phyloP scores from a whole-genome alignment of 2,113 vertebrate species.

The Paracanthobrama guichenoti region DNA sequence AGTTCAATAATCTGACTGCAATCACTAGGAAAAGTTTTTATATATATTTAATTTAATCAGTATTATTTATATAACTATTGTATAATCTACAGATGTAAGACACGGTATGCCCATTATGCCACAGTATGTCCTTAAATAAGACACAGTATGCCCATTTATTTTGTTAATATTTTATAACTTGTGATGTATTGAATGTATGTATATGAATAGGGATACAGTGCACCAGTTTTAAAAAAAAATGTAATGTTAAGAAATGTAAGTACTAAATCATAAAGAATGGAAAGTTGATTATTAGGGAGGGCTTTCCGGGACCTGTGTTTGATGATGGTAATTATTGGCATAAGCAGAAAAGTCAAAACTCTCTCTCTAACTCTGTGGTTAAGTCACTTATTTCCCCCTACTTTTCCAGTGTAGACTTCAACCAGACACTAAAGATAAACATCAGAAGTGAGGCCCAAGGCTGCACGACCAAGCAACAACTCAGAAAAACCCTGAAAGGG shows the following conservation, averaged over 20 bases:
- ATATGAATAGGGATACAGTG: too few species aligned
- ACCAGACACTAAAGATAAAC: conserved; percentile 32
- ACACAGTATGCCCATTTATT: background rate
- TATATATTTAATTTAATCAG: background rate
- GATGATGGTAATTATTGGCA: conserved; percentile 14
- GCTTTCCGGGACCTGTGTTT: background rate
- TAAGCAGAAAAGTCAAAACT: conserved; percentile 9
- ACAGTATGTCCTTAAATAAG: too few species aligned
- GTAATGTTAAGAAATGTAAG: background rate
- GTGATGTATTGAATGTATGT: background rate
- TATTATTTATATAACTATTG: background rate
- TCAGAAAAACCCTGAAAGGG: background rate
- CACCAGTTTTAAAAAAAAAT: too few species aligned
- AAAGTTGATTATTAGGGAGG: background rate
- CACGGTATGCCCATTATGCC: background rate
- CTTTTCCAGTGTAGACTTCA: background rate
- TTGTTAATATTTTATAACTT: background rate
- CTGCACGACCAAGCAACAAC: conserved; percentile 9
- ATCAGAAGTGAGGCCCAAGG: background rate
- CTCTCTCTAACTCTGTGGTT: background rate
- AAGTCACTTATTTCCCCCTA: background rate
- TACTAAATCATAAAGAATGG: background rate
- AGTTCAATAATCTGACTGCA: background rate
- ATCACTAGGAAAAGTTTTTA: background rate
- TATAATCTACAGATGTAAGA: background rate